Evolutionary conservation across 2,113 vertebrate genomes (phyloP).

Genomic region (Callopanchax toddi): DNA sequence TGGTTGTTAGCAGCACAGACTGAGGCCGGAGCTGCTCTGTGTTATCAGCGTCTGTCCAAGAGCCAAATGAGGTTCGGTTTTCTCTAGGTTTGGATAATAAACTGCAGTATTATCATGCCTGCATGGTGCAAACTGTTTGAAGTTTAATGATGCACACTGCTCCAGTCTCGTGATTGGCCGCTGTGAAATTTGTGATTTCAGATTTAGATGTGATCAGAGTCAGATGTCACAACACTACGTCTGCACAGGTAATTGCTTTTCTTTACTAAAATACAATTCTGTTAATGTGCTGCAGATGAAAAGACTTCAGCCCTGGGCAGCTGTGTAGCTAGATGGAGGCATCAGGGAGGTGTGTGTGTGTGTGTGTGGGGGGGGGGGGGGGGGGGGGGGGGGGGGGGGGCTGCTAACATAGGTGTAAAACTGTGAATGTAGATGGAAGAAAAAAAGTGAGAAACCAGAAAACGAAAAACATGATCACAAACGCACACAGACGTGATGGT

Average conservation of each 20-base stretch:
- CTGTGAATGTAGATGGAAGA: background rate
- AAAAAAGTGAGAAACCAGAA: constrained; percentile 2
- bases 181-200: background rate
- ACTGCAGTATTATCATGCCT: background rate
- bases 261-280: background rate
- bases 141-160: constrained; percentile 1
- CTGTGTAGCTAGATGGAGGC: background rate
- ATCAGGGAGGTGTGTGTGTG: no score
- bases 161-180: background rate
- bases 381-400: no score
- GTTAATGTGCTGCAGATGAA: background rate
- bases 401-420: no score
- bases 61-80: background rate
- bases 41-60: background rate
- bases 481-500: background rate
- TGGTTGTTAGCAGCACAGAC: background rate
- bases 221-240: constrained; percentile 10
- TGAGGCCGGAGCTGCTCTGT: constrained; percentile 1
- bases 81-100: background rate
- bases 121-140: background rate
- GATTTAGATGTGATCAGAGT: constrained; percentile 1
- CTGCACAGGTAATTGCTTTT: background rate
- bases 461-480: background rate
- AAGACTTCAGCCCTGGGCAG: background rate
- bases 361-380: no score